Evolutionary conservation across 2,888 invertebrate genomes (phyloP).

Genomic region (Pristionchus arcanus): DNA sequence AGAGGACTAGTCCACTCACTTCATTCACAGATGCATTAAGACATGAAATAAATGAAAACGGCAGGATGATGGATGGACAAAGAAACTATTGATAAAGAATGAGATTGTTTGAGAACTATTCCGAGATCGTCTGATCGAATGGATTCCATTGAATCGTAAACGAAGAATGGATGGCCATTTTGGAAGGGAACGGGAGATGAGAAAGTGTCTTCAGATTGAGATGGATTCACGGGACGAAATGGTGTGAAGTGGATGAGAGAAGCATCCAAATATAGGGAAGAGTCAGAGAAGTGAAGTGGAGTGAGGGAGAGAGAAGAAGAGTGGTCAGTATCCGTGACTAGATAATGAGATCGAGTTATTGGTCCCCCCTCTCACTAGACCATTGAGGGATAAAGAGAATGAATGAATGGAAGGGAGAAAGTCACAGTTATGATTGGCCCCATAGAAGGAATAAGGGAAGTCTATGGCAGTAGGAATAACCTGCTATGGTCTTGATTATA

Average conservation of each 20-base stretch:
- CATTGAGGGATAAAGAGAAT: background rate
- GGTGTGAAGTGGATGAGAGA: background rate
- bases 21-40: constrained; percentile 21
- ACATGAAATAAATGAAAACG: background rate
- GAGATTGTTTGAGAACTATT: background rate
- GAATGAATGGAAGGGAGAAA: constrained; percentile 16
- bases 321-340: constrained; percentile 44
- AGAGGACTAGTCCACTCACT: constrained; percentile 29
- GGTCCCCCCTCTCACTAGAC: background rate
- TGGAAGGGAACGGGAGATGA: background rate
- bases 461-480: background rate
- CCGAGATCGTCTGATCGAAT: background rate
- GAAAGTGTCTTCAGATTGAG: background rate
- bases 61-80: background rate
- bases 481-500: background rate
- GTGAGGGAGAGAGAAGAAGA: background rate
- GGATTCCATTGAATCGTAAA: background rate
- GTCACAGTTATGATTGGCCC: constrained; percentile 27
- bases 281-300: constrained; percentile 13
- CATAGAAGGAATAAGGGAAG: background rate
- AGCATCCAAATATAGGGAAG: background rate
- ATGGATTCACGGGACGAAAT: background rate
- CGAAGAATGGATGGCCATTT: background rate
- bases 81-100: background rate
- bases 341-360: constrained; percentile 22